Conservation (phyloP, 2,888 invertebrate genomes). For the Epistrophe eligans region DNA sequence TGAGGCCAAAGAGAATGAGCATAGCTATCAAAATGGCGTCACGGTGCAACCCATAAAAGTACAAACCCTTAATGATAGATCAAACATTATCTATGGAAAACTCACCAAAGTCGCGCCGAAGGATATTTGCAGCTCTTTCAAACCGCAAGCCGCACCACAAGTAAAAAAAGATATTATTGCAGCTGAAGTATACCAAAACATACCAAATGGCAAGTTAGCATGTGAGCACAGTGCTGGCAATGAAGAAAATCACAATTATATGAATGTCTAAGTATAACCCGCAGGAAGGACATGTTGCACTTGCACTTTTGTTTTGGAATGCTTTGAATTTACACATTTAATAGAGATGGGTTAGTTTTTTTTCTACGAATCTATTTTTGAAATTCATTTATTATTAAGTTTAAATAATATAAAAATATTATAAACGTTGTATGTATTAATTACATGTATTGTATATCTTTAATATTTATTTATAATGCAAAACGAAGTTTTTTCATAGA, state of each 20-base stretch:
- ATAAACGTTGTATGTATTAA: slow-evolving; percentile 53
- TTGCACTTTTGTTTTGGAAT: slow-evolving; percentile 29
- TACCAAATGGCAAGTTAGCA: slow-evolving; percentile 68
- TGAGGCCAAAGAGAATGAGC: slow-evolving; percentile 82
- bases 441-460: slow-evolving; percentile 64
- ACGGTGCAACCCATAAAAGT: slow-evolving; percentile 83
- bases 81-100: slow-evolving; percentile 83
- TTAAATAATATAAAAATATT: slow-evolving; percentile 5
- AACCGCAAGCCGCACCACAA: slow-evolving; percentile 81
- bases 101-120: slow-evolving; percentile 79
- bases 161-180: slow-evolving; percentile 79
- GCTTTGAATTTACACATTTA: slow-evolving; percentile 37
- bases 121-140: slow-evolving; percentile 81
- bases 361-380: slow-evolving; percentile 18
- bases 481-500: slow-evolving; percentile 59
- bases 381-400: slow-evolving; percentile 27
- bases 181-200: slow-evolving; percentile 82
- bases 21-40: slow-evolving; percentile 79
- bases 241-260: slow-evolving; percentile 69
- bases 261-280: slow-evolving; percentile 60
- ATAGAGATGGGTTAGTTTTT: slow-evolving; percentile 50
- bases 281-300: background rate
- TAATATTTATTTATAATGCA: slow-evolving; percentile 70
- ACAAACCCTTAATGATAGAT: slow-evolving; percentile 80
- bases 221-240: slow-evolving; percentile 16